Conservation (phyloP, 2,888 invertebrate genomes). For the Heliconius erato region DNA sequence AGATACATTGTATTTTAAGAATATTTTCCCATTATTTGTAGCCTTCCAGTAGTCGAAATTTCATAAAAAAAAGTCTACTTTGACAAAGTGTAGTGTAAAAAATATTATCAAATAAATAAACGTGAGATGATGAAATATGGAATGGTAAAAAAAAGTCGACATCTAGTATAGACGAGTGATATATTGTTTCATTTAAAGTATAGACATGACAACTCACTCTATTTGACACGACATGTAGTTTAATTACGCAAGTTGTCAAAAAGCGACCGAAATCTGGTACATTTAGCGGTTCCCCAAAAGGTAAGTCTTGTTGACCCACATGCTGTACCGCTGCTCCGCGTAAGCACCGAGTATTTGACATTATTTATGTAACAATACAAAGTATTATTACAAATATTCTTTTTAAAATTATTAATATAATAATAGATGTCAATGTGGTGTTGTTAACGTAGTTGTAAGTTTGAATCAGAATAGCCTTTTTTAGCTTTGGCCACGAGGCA, state of each 20-base stretch:
- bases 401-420: background rate
- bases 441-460: background rate
- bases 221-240: conserved; percentile 40
- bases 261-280: conserved; percentile 43
- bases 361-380: conserved; percentile 9
- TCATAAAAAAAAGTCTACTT: too few relatives aligned
- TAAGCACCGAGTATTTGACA: conserved; percentile 42
- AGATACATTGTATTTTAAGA: too few relatives aligned
- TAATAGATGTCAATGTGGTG: background rate
- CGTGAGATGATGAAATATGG: background rate
- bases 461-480: background rate
- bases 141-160: background rate
- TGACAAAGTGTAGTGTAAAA: too few relatives aligned
- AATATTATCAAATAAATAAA: background rate
- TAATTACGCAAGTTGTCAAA: conserved; percentile 46
- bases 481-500: too few relatives aligned
- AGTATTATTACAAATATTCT: background rate
- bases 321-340: conserved; percentile 44
- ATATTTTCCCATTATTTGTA: too few relatives aligned
- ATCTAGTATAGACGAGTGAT: background rate
- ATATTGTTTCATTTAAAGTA: conserved; percentile 7
- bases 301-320: conserved; percentile 57
- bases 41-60: too few relatives aligned
- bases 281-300: conserved; percentile 50
- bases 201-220: conserved; percentile 24